Evolutionary conservation across 2,113 vertebrate genomes (phyloP), one percentile per base, ranked within the genome.

Genomic region (Manacus vitellinus): DNA sequence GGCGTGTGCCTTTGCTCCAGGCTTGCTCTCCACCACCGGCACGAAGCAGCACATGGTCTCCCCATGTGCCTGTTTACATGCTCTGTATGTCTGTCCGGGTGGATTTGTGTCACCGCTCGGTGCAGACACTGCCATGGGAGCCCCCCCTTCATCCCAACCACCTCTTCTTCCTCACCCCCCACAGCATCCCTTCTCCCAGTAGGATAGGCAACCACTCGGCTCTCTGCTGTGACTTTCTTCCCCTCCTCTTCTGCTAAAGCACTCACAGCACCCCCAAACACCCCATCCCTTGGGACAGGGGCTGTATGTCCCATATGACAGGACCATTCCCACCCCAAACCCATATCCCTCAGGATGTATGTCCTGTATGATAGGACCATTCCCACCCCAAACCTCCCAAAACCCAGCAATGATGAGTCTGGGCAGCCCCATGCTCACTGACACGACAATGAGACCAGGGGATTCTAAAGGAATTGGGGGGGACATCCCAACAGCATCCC

Each of bases 31-130:
- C n/a, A 39, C 62, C 92, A 25, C 77, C 35, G 84, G 77, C 91
- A n/a, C 10, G 1, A 2, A 55, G 82, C 72, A 11, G 96, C 97
- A 97, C 96, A 86, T 97, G 97, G 27, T 55, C 61, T 25, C 76
- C 73, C 95, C 97, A 96, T 94, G 97, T 97, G 96, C 97, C 87
- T 91, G 81, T 88, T 80, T 78, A 88, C 94, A 56, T 55, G 90
- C 93, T 94, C 68, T n/a, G 72, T 67, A 75, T 88, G 94, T 81
- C 92, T 94, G 97, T 94, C 97, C 33, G 5, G 12, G 30, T 23
- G 25, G 31, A 79, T 97, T 96, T 97, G 93, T 97, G 91, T 97
- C 94, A 97, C 37, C 1, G 73, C 76, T 27, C 1, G 78, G 51
- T 58, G 88, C 87, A 31, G 58, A 25, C 72, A 27, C 54, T 18